Evolutionary conservation across 2,888 invertebrate species (phyloP).

Genomic region (Acrocyrtus sp.): DNA sequence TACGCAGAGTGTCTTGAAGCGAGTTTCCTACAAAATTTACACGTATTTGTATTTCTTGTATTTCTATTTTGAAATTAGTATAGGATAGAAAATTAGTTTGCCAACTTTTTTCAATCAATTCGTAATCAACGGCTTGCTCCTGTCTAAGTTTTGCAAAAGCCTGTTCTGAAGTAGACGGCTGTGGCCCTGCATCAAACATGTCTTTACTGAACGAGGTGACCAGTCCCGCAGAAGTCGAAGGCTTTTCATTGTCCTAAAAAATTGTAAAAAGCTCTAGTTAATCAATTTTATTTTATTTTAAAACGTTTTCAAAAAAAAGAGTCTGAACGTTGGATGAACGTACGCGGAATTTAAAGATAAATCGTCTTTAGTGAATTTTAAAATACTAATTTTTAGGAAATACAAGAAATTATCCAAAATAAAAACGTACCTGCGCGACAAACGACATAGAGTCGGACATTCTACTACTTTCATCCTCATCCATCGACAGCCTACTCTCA

Average conservation of each 20-base stretch:
- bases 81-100: background rate
- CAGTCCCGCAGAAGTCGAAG: constrained; percentile 24
- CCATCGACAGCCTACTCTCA: constrained; percentile 58
- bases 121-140: constrained; percentile 20
- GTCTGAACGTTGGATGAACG: too few relatives aligned
- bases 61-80: too few relatives aligned
- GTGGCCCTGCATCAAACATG: constrained; percentile 50
- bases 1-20: constrained; percentile 70
- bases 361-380: too few relatives aligned
- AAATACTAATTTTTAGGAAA: background rate
- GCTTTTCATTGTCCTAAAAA: constrained; percentile 27
- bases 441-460: constrained; percentile 60
- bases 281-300: too few relatives aligned
- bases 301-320: too few relatives aligned
- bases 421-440: constrained; percentile 31
- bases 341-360: too few relatives aligned
- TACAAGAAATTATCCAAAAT: constrained; percentile 1
- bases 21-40: constrained; percentile 60
- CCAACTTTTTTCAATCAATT: constrained; percentile 37
- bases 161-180: constrained; percentile 24
- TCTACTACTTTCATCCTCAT: constrained; percentile 53
- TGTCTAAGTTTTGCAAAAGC: background rate
- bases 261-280: too few relatives aligned
- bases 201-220: constrained; percentile 57
- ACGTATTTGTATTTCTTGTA: too few relatives aligned